phyloP scores from a whole-genome alignment of 2,888 invertebrate species.

The Empis livida region DNA sequence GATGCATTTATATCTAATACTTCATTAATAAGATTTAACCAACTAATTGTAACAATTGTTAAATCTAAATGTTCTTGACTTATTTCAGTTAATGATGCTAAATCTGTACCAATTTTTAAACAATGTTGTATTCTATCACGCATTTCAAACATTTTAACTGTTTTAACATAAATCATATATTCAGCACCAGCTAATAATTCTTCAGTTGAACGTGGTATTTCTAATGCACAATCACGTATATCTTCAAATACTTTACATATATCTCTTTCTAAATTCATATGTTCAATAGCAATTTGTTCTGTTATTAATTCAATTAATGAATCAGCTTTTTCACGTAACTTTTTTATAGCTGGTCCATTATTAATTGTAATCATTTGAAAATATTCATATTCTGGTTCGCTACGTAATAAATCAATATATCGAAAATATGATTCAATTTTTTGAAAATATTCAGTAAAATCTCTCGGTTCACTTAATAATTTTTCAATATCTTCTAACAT shows the following conservation, averaged over 20 bases:
- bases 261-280: slow-evolving; percentile 50
- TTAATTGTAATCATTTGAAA: slow-evolving; percentile 51
- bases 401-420: slow-evolving; percentile 46
- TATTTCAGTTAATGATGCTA: slow-evolving; percentile 67
- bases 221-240: slow-evolving; percentile 53
- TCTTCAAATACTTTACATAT: slow-evolving; percentile 61
- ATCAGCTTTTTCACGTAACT: slow-evolving; percentile 45
- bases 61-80: slow-evolving; percentile 60
- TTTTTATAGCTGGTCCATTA: slow-evolving; percentile 48
- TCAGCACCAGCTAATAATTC: slow-evolving; percentile 69
- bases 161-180: slow-evolving; percentile 68
- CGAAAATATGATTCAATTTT: slow-evolving; percentile 48
- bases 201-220: slow-evolving; percentile 63
- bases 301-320: slow-evolving; percentile 49
- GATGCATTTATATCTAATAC: slow-evolving; percentile 70
- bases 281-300: slow-evolving; percentile 46
- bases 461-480: slow-evolving; percentile 40
- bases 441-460: slow-evolving; percentile 46
- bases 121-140: slow-evolving; percentile 56
- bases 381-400: slow-evolving; percentile 52
- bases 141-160: slow-evolving; percentile 52
- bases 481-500: slow-evolving; percentile 37
- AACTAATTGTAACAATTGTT: slow-evolving; percentile 70
- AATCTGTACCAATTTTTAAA: slow-evolving; percentile 46
- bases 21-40: slow-evolving; percentile 68